These are phyloP conservation scores for Sylvicola cinctus DNA, from an alignment of 2,888 invertebrate species.

Conservation along the genomic window DNA sequence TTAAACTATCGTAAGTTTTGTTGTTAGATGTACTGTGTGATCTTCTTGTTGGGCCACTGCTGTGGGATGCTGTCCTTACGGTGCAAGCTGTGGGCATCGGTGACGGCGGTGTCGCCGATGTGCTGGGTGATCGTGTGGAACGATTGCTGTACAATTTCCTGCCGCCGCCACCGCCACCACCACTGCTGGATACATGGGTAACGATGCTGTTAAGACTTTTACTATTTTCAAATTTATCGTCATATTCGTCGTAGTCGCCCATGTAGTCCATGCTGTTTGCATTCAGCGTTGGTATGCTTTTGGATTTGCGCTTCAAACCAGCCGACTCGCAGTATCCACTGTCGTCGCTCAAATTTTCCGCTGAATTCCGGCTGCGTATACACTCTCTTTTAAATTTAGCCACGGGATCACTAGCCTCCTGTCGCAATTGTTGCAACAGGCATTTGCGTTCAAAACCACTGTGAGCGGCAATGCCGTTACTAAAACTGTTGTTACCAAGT, in stretches of 20 bases:
- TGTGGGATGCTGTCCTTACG: background rate
- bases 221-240: conserved; percentile 10
- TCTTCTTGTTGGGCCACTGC: background rate
- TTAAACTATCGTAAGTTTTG: background rate
- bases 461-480: background rate
- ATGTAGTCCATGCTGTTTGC: too few relatives aligned
- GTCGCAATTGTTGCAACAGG: background rate
- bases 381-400: background rate
- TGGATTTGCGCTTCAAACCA: conserved; percentile 20
- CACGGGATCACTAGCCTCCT: background rate
- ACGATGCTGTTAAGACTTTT: conserved; percentile 12
- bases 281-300: conserved; percentile 27
- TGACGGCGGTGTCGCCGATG: background rate
- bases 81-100: background rate
- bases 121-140: background rate
- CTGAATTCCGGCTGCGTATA: conserved; percentile 33
- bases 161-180: too few relatives aligned
- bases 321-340: conserved; percentile 49
- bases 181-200: conserved; percentile 4
- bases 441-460: background rate
- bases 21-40: background rate
- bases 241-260: conserved; percentile 22
- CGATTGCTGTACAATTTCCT: too few relatives aligned
- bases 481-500: background rate
- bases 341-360: conserved; percentile 62